A percentile compares a stretch with the other conserved stretches of the same genome.
phyloP scores from a whole-genome alignment of 2,888 invertebrate species.

The Isotomurus palustris region DNA sequence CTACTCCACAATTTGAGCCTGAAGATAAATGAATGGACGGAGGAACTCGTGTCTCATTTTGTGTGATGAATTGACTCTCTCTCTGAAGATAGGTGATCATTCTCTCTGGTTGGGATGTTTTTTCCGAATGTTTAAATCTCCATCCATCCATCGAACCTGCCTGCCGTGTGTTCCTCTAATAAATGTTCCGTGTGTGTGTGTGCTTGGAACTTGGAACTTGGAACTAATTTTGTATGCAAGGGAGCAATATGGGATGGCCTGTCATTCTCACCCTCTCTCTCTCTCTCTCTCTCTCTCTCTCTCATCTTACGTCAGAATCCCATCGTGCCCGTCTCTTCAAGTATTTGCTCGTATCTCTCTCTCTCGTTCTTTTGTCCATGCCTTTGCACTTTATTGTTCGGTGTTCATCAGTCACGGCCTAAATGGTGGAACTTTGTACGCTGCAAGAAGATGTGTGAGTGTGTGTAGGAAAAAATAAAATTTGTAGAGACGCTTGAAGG shows the following conservation, averaged over 20 bases:
- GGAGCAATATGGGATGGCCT: slow-evolving; percentile 11
- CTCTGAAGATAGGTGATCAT: not conserved
- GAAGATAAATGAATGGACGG: slow-evolving; percentile 5
- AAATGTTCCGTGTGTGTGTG: not conserved
- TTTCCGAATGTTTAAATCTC: not conserved
- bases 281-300: too few relatives aligned
- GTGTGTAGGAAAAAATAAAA: too few relatives aligned
- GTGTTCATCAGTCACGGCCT: too few relatives aligned
- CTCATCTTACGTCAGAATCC: too few relatives aligned
- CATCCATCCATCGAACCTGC: too few relatives aligned
- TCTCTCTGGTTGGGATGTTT: not conserved
- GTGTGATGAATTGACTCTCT: not conserved
- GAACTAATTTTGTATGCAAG: slow-evolving; percentile 10
- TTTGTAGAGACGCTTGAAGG: too few relatives aligned
- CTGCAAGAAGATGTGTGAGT: too few relatives aligned
- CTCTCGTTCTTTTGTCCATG: not conserved
- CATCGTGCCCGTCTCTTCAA: slow-evolving; percentile 1
- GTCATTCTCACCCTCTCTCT: slow-evolving; percentile 14
- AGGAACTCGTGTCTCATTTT: slow-evolving; percentile 5
- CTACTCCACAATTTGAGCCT: too few relatives aligned
- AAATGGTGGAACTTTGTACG: too few relatives aligned
- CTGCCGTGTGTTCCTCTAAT: not conserved
- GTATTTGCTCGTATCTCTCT: not conserved
- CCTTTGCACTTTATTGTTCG: too few relatives aligned
- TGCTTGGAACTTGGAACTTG: not conserved